phyloP scores from a whole-genome alignment of 2,888 invertebrate genomes.

The Rhabditoides inermis region DNA sequence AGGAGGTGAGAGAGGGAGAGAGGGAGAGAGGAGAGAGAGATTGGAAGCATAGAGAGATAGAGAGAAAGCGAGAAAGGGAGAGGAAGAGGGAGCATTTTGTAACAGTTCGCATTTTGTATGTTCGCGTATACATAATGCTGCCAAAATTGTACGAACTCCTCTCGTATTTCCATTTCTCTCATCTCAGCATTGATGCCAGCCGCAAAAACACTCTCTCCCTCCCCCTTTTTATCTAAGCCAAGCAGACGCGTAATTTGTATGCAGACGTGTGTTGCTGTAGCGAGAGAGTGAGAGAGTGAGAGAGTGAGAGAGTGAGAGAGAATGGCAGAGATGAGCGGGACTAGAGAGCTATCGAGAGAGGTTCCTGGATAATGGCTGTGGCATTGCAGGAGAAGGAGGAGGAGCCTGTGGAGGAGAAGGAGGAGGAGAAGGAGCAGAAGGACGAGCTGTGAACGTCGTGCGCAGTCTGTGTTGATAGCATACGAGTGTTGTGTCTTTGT shows the following conservation, averaged over 20 bases:
- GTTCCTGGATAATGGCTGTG: not conserved
- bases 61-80: constrained; percentile 10
- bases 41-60: constrained; percentile 4
- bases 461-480: not conserved
- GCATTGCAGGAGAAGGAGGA: constrained; percentile 14
- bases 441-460: constrained; percentile 9
- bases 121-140: not conserved
- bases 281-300: not conserved
- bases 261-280: not conserved
- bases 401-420: constrained; percentile 12
- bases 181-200: not conserved
- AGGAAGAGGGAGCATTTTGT: constrained; percentile 7
- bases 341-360: not conserved
- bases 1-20: constrained; percentile 17
- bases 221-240: not conserved
- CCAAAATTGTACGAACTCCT: not conserved
- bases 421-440: constrained; percentile 14
- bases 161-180: not conserved
- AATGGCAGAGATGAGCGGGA: constrained; percentile 1
- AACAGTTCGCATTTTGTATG: not conserved
- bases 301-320: constrained; percentile 14
- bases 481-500: not conserved
- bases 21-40: constrained; percentile 11
- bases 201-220: not conserved
- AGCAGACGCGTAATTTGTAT: not conserved